Conservation (phyloP, 2,113 vertebrate genomes). For the Melanostigma gelatinosum region DNA sequence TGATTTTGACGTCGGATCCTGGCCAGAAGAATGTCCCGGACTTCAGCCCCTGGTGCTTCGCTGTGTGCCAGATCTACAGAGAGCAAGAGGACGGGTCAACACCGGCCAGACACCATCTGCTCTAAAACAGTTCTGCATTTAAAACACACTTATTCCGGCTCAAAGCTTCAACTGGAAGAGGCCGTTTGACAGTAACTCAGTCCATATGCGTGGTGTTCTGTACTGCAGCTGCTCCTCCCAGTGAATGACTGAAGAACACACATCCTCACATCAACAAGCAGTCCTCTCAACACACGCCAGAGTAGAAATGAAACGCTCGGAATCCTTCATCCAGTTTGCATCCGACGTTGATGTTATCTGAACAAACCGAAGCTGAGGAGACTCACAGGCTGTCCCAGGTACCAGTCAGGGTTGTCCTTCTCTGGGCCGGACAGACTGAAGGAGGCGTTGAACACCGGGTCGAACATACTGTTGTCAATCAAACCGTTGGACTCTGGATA, state of each 20-base stretch:
- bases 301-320: background rate
- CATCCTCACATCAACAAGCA: background rate
- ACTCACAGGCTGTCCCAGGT: slow-evolving; percentile 83
- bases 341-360: background rate
- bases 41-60: slow-evolving; percentile 87
- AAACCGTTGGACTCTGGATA: slow-evolving; percentile 85
- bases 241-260: too few relatives aligned
- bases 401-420: slow-evolving; percentile 82
- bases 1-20: slow-evolving; percentile 92
- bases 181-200: too few relatives aligned
- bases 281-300: background rate
- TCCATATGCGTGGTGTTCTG: too few relatives aligned
- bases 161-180: background rate
- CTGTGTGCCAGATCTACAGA: slow-evolving; percentile 93
- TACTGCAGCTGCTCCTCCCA: too few relatives aligned
- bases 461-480: slow-evolving; percentile 84
- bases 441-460: slow-evolving; percentile 78
- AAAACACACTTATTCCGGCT: background rate
- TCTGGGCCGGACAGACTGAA: slow-evolving; percentile 80
- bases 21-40: slow-evolving; percentile 94
- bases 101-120: background rate
- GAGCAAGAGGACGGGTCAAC: background rate
- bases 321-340: background rate
- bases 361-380: background rate
- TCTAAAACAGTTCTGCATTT: background rate